Conservation (phyloP, 2,888 invertebrate species). For the Tromatobia lineatoria region DNA sequence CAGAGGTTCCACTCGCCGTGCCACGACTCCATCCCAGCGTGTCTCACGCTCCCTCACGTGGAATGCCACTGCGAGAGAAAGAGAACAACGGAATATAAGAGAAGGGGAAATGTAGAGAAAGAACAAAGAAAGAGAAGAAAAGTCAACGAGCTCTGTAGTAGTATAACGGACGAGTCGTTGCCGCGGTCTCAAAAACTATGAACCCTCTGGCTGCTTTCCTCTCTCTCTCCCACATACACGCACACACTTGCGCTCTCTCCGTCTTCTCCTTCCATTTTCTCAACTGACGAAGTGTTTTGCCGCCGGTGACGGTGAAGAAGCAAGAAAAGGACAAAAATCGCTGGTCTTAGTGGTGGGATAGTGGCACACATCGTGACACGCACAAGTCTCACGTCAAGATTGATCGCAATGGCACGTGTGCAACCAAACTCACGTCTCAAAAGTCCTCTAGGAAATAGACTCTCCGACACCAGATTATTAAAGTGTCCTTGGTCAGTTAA, state of each 20-base stretch:
- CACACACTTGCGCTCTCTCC: too few species aligned
- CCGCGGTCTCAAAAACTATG: slow-evolving; percentile 44
- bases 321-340: slow-evolving; percentile 33
- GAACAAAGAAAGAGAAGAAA: slow-evolving; percentile 30
- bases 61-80: slow-evolving; percentile 43
- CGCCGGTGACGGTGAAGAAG: background rate
- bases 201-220: slow-evolving; percentile 26
- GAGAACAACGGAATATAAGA: slow-evolving; percentile 22
- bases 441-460: slow-evolving; percentile 40
- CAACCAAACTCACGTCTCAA: slow-evolving; percentile 12
- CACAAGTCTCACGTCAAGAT: slow-evolving; percentile 44
- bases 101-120: slow-evolving; percentile 15
- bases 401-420: slow-evolving; percentile 39
- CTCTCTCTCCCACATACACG: background rate
- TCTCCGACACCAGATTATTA: slow-evolving; percentile 18
- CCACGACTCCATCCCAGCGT: slow-evolving; percentile 70
- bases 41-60: slow-evolving; percentile 53
- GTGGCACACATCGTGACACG: slow-evolving; percentile 32
- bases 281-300: slow-evolving; percentile 35
- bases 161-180: slow-evolving; percentile 35
- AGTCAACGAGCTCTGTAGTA: slow-evolving; percentile 19
- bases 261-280: slow-evolving; percentile 17
- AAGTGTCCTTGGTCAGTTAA: slow-evolving; percentile 12
- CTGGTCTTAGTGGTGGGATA: slow-evolving; percentile 2
- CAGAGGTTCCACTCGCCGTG: slow-evolving; percentile 73